These are phyloP conservation scores for Leptatherina wallacei DNA, from an alignment of 2,797 vertebrate species.

Conservation along the genomic window DNA sequence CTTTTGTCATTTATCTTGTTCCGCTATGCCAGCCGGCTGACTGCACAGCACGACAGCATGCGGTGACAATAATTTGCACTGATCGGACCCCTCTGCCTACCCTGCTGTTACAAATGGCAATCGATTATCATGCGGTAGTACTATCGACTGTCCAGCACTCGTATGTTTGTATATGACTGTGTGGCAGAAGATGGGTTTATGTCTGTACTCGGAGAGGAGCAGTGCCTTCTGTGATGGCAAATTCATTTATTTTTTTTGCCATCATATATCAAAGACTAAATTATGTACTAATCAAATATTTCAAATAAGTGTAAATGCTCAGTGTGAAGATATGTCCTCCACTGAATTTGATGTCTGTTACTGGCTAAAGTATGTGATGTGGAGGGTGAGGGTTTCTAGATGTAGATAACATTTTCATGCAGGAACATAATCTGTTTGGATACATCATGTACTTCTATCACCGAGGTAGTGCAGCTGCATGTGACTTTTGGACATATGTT, in stretches of 20 bases:
- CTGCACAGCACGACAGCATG: conserved; percentile 85
- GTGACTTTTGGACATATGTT: no score
- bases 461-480: no score
- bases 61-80: conserved; percentile 94
- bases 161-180: conserved; percentile 44
- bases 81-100: conserved; percentile 91
- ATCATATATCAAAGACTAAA: conserved; percentile 13
- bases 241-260: conserved; percentile 41
- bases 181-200: conserved; percentile 27
- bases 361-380: background rate
- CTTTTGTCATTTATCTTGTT: conserved; percentile 85
- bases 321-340: background rate
- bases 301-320: conserved; percentile 29
- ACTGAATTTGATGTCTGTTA: background rate
- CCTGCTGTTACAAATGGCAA: conserved; percentile 94
- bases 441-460: background rate
- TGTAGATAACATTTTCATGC: background rate
- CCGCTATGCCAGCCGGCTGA: conserved; percentile 82
- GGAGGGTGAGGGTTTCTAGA: background rate
- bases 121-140: conserved; percentile 93
- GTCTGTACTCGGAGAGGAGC: conserved; percentile 45
- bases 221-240: conserved; percentile 24
- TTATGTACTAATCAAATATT: conserved; percentile 26
- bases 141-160: conserved; percentile 89
- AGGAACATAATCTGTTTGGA: background rate